These are phyloP conservation scores for Cygnus buccinator DNA, from an alignment of 2,113 vertebrate species.

Conservation along the genomic window DNA sequence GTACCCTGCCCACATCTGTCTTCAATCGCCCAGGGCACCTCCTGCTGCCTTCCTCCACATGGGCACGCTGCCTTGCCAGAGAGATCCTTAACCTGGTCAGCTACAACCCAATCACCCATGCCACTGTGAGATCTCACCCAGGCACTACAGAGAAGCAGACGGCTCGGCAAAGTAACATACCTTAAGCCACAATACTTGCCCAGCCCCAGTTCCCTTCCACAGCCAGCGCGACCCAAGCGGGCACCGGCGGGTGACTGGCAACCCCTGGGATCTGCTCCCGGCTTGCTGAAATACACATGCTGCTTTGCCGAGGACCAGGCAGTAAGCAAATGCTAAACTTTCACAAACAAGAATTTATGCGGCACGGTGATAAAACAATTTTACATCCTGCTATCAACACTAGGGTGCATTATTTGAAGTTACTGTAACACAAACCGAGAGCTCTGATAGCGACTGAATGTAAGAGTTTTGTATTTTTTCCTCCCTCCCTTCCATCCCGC, in stretches of 20 bases:
- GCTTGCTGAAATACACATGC: neutral
- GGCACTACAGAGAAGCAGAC: conserved; percentile 12
- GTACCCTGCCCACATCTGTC: neutral
- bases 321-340: neutral
- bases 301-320: neutral
- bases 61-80: neutral
- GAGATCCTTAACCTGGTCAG: neutral
- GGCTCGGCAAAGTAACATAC: neutral
- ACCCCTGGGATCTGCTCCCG: neutral
- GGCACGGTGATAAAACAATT: neutral
- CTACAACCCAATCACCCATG: neutral
- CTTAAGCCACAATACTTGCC: neutral
- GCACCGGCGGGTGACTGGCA: neutral
- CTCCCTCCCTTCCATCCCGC: neutral
- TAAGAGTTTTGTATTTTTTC: neutral
- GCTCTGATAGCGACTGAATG: neutral
- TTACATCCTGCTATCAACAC: neutral
- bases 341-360: neutral
- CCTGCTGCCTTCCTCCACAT: conserved; percentile 54
- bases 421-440: neutral
- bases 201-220: neutral
- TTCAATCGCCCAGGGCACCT: conserved; percentile 62
- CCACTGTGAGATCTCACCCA: neutral
- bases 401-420: neutral
- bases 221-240: neutral